Base-by-base conservation (phyloP, 2,113 vertebrate species). In the Elephas maximus region DNA sequence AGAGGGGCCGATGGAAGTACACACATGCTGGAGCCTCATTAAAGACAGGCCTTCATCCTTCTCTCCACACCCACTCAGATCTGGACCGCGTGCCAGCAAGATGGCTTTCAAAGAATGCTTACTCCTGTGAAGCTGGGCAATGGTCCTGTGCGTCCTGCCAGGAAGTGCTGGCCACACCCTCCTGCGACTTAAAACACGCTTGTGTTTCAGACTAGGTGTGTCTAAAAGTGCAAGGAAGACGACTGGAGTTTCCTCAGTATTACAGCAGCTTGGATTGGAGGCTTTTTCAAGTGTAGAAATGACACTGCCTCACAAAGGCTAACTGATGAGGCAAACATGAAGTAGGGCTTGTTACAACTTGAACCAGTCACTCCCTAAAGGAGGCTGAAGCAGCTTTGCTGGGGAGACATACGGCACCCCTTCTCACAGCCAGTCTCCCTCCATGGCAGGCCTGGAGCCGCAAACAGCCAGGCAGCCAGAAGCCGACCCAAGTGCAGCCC, bases 11-110 rank as follows among this genome's bases (percentile, higher is more conserved):
- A 33, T 14, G 30, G 11, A 71, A 69, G 26, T n/a, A 10, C 3
- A 6, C 91, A 9, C 5, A 1, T 0, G 0, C 7, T 23, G 11
- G 44, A n/a, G 60, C 21, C 81, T n/a, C 5, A 0, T 23, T 51
- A 37, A 20, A 73, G 60, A 84, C 15, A 14, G 53, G 65, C 14
- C 20, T 7, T 23, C 44, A 23, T 24, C 26, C 51, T 85, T 53
- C 63, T 30, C 30, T 63, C 45, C 21, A 21, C 3, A 62, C 28
- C 21, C n/a, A 8, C 57, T n/a, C 10, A 1, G 30, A 10, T 51
- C n/a, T 24, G 74, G 41, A 62, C 4, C 1, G 26, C 3, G 57
- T 41, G 37, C 7, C 57, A 37, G 45, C 62, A 81, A 26, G 21
- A 60, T 18, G 15, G 10, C 45, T 15, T 60, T 62, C 74, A 18